Conservation (phyloP, 2,888 invertebrate genomes). For the Chrysolina oricalcia region DNA sequence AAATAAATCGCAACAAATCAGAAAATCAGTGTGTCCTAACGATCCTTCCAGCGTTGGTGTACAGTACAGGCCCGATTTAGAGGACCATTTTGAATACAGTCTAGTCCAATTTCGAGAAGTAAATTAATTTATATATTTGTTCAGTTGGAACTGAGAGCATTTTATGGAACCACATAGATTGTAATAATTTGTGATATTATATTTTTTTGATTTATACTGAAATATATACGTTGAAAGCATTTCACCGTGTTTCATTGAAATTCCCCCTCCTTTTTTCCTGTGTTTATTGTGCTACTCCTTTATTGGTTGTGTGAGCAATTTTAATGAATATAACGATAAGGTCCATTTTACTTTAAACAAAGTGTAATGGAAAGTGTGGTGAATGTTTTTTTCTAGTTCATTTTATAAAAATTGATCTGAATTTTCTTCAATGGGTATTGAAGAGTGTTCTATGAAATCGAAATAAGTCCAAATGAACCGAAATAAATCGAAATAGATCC, state of each 20-base stretch:
- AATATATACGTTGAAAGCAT: constrained; percentile 23
- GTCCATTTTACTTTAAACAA: constrained; percentile 37
- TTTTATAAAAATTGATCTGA: too few relatives aligned
- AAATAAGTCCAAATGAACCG: too few relatives aligned
- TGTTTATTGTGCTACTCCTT: not conserved
- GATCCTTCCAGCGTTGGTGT: constrained; percentile 48
- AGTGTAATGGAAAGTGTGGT: too few relatives aligned
- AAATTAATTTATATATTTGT: constrained; percentile 12
- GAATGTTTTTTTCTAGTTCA: too few relatives aligned
- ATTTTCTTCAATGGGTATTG: too few relatives aligned
- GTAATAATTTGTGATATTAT: constrained; percentile 33
- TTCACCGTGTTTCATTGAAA: not conserved
- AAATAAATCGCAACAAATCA: too few relatives aligned
- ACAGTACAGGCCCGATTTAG: constrained; percentile 67
- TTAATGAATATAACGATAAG: constrained; percentile 73
- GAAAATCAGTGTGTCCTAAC: constrained; percentile 39
- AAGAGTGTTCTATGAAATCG: too few relatives aligned
- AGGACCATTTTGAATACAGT: constrained; percentile 66
- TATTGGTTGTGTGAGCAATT: too few relatives aligned
- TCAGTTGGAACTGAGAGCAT: constrained; percentile 26
- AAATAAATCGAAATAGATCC: too few relatives aligned
- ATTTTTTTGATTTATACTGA: constrained; percentile 35
- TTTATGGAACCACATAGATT: constrained; percentile 21
- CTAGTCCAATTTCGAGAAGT: constrained; percentile 29
- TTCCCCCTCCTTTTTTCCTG: too few relatives aligned